Evolutionary conservation across 30 jellyfish, hydroid and myxozoan species (phyloP).

Genomic region (Aurelia aurita): DNA sequence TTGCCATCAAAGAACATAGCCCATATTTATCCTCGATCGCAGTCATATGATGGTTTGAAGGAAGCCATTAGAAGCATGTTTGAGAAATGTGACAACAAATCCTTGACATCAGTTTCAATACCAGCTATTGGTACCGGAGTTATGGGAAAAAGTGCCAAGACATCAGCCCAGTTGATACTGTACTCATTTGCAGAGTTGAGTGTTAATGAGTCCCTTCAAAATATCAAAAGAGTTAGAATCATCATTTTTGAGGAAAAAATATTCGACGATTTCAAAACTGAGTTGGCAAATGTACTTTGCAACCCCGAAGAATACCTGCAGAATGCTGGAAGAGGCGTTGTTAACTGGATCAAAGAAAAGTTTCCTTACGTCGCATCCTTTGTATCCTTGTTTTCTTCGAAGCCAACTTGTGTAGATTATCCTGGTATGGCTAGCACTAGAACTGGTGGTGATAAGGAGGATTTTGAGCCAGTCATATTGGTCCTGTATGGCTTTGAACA

Average conservation of each 20-base stretch:
- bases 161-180: conserved; percentile 46
- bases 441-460: background rate
- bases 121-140: conserved; percentile 69
- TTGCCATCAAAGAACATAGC: conserved; percentile 38
- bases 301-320: conserved; percentile 13
- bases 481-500: background rate
- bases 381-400: background rate
- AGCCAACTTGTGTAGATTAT: background rate
- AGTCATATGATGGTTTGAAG: conserved; percentile 8
- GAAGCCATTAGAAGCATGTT: conserved; percentile 31
- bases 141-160: conserved; percentile 31
- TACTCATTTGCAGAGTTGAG: conserved; percentile 49
- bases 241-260: conserved; percentile 35
- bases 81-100: conserved; percentile 11
- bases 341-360: conserved; percentile 31
- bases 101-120: conserved; percentile 24
- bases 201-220: background rate
- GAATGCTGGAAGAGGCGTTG: background rate
- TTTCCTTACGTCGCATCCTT: background rate
- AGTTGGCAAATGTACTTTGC: background rate
- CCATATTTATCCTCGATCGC: conserved; percentile 29
- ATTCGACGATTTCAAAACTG: conserved; percentile 16
- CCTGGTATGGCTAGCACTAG: background rate
- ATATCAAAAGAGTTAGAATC: conserved; percentile 11
- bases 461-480: background rate